Conservation (phyloP, 2,888 invertebrate genomes). For the Branchipolynoe longqiensis region DNA sequence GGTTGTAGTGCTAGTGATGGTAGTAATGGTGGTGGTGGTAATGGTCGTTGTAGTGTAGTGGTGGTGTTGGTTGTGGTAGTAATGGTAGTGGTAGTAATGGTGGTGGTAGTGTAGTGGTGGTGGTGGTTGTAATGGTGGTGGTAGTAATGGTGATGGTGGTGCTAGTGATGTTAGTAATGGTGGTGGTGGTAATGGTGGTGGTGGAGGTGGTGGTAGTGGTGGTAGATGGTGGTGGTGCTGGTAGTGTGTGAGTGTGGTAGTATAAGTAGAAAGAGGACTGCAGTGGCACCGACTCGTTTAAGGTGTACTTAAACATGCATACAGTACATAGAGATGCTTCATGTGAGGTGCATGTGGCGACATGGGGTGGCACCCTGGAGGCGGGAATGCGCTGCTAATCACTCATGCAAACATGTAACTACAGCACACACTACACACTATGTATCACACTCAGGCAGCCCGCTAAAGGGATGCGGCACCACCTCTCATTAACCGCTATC, state of each 20-base stretch:
- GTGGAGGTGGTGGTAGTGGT: slow-evolving; percentile 59
- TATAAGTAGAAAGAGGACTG: not conserved
- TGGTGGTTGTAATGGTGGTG: slow-evolving; percentile 67
- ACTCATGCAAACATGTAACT: slow-evolving; percentile 55
- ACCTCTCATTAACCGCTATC: slow-evolving; percentile 33
- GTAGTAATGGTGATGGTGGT: slow-evolving; percentile 68
- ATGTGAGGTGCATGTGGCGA: not conserved
- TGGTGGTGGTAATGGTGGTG: slow-evolving; percentile 65
- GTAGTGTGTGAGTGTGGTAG: not conserved
- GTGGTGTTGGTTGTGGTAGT: slow-evolving; percentile 49
- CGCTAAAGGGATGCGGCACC: not conserved
- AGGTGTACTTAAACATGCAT: slow-evolving; percentile 38
- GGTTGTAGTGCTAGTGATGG: slow-evolving; percentile 68
- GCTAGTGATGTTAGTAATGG: slow-evolving; percentile 67
- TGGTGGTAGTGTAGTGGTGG: slow-evolving; percentile 64
- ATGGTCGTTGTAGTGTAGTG: slow-evolving; percentile 64
- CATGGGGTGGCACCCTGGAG: not conserved
- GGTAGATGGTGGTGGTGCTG: slow-evolving; percentile 14
- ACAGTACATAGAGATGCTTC: slow-evolving; percentile 24
- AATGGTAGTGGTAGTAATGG: slow-evolving; percentile 10
- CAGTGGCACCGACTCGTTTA: too few relatives aligned
- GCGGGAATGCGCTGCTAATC: not conserved
- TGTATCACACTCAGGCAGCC: slow-evolving; percentile 25
- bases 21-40: slow-evolving; percentile 66
- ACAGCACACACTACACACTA: slow-evolving; percentile 47